These are phyloP conservation scores for Coregonus sp. DNA, from an alignment of 2,797 vertebrate genomes.

Conservation along the genomic window DNA sequence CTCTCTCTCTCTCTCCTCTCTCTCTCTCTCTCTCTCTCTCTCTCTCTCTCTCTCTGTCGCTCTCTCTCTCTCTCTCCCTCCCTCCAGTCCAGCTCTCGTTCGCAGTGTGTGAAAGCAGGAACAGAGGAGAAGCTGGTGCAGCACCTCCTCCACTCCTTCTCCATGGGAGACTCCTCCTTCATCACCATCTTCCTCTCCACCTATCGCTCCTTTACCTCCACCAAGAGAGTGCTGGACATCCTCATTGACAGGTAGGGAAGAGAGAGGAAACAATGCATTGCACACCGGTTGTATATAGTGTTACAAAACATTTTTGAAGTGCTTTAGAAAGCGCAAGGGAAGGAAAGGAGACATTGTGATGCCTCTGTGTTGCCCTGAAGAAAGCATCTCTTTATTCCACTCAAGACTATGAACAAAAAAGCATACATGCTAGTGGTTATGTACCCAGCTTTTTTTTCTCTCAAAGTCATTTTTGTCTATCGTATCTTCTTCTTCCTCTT, in stretches of 20 bases:
- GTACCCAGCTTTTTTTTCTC: neutral
- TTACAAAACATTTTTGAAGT: neutral
- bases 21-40: slow-evolving; percentile 13
- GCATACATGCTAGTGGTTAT: neutral
- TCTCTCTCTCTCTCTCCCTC: slow-evolving; percentile 14
- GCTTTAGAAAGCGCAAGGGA: neutral
- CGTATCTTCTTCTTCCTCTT: neutral
- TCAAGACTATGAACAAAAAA: neutral
- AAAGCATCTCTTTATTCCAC: neutral
- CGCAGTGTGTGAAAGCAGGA: slow-evolving; percentile 81
- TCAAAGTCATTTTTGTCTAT: neutral
- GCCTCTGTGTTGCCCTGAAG: too few species aligned
- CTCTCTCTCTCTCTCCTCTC: neutral
- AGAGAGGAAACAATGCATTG: neutral
- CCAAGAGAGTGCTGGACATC: slow-evolving; percentile 78
- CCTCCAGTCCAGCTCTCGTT: slow-evolving; percentile 42
- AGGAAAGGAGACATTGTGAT: neutral
- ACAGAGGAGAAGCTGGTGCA: slow-evolving; percentile 84
- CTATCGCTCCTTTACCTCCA: slow-evolving; percentile 84
- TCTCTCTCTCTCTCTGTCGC: neutral
- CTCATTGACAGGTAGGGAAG: slow-evolving; percentile 79
- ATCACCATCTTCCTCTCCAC: slow-evolving; percentile 86
- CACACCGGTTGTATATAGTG: too few species aligned
- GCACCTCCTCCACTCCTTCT: slow-evolving; percentile 85
- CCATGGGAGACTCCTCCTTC: slow-evolving; percentile 81